Base-by-base conservation (phyloP, 1,140 invertebrate species). In the Drosophila guanche region DNA sequence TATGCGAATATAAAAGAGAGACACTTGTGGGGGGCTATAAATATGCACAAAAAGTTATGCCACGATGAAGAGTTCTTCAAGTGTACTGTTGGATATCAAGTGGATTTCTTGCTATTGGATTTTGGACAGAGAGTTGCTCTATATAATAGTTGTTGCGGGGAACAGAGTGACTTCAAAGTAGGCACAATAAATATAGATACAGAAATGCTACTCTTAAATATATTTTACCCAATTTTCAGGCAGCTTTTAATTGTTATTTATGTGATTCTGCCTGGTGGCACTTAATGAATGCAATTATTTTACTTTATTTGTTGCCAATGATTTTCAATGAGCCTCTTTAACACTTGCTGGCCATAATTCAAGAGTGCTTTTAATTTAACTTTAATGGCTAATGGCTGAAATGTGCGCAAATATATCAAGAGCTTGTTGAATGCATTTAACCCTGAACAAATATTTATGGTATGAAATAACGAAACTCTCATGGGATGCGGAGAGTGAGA, bases 1-100 rank as follows among this genome's bases (percentile, higher is more conserved):
- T 75, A 77, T 79, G 62, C 48, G 47, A 81, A 59, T 47, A 27
- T 14, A 25, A 55, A 74, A 59, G 65, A 70, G 14, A 69, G 59
- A 40, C 59, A 70, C 71, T 80, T 65, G 65, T 61, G 33, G 3
- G 3, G 33, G 37, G 62, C 45, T 55, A 81, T 46, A 72, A 66
- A 76, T 60, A 71, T 55, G 45, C 37, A 70, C 50, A 53, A 51
- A 45, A 25, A 43, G 12, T 55, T 40, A 58, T 46, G 43, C 46
- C 58, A 59, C 37, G 59, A 52, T 10, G 33, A 37, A 37, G 33
- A 37, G 33, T 37, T 37, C 33, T 37, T 37, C 45, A 60, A 56
- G 59, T 75, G 56, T 57, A 42, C 43, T 52, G 51, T 51, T 51
- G 23, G 54, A 55, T 70, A 37, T 58, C 43, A 69, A 79, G 76